phyloP scores from a whole-genome alignment of 2,888 invertebrate genomes.

The Caenorhabditis sp. region DNA sequence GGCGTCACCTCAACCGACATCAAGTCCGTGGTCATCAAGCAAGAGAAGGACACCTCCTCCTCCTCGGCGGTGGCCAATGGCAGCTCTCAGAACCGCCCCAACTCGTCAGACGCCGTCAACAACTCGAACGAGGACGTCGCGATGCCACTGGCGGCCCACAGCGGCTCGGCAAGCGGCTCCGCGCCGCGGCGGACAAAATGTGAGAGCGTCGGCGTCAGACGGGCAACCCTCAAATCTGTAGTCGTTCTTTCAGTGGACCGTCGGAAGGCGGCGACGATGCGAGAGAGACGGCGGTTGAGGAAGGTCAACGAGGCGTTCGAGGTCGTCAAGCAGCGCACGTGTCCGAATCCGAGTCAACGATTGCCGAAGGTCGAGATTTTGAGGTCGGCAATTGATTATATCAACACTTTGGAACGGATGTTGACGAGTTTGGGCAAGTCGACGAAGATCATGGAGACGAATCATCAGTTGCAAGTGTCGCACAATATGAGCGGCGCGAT shows the following conservation, averaged over 20 bases:
- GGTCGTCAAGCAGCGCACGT: constrained; percentile 92
- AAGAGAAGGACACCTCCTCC: constrained; percentile 30
- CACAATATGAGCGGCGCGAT: constrained; percentile 51
- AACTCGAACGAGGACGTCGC: background rate
- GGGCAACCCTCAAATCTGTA: constrained; percentile 43
- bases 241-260: constrained; percentile 89
- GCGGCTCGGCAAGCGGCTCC: constrained; percentile 11
- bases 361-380: constrained; percentile 98
- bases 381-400: constrained; percentile 97
- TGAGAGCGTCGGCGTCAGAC: too few relatives aligned
- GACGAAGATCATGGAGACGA: constrained; percentile 80
- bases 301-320: constrained; percentile 99
- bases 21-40: constrained; percentile 38
- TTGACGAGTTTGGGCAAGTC: constrained; percentile 80
- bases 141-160: background rate
- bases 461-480: constrained; percentile 64
- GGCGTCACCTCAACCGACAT: constrained; percentile 24
- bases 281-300: constrained; percentile 93
- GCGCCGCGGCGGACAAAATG: constrained; percentile 68
- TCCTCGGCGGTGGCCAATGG: background rate
- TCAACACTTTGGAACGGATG: constrained; percentile 87
- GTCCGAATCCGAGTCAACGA: constrained; percentile 95
- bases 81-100: background rate
- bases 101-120: background rate
- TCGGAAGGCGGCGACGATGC: constrained; percentile 95